phyloP scores from a whole-genome alignment of 2,113 vertebrate species.

The Anas platyrhynchos region DNA sequence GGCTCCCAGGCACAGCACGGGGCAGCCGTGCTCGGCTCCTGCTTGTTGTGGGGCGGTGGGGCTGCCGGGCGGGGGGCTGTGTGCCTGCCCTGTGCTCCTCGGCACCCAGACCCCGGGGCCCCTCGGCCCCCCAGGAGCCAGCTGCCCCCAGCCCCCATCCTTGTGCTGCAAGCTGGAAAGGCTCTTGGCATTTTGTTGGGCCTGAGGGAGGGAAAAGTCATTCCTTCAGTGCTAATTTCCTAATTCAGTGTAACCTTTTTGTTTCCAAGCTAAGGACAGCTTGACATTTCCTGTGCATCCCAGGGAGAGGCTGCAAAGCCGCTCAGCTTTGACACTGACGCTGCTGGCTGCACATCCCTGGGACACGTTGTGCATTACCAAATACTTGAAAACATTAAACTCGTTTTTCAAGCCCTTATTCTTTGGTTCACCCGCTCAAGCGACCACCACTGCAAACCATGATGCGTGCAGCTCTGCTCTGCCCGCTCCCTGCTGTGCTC shows the following conservation, averaged over 20 bases:
- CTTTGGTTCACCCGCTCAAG: not conserved
- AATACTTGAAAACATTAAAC: not conserved
- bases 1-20: fast-evolving
- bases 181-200: not conserved
- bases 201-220: not conserved
- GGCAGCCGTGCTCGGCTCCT: not conserved
- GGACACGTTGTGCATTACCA: not conserved
- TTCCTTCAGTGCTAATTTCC: not conserved
- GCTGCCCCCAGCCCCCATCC: not conserved
- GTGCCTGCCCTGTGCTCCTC: not conserved
- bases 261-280: constrained; percentile 25
- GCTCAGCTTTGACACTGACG: not conserved
- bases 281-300: not conserved
- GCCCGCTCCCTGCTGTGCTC: not conserved
- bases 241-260: constrained; percentile 5
- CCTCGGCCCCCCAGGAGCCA: not conserved
- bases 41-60: fast-evolving
- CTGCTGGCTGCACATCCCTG: not conserved
- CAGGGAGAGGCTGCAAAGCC: not conserved
- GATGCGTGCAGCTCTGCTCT: not conserved
- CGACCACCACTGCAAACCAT: fast-evolving
- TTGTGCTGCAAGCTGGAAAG: not conserved
- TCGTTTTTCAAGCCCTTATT: not conserved
- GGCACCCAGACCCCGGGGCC: too few species aligned
- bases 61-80: fast-evolving